A percentile compares a stretch with the other conserved stretches of the same genome.
These are phyloP conservation scores for Incurvaria masculella DNA, from an alignment of 2,888 invertebrate genomes.

Conservation along the genomic window DNA sequence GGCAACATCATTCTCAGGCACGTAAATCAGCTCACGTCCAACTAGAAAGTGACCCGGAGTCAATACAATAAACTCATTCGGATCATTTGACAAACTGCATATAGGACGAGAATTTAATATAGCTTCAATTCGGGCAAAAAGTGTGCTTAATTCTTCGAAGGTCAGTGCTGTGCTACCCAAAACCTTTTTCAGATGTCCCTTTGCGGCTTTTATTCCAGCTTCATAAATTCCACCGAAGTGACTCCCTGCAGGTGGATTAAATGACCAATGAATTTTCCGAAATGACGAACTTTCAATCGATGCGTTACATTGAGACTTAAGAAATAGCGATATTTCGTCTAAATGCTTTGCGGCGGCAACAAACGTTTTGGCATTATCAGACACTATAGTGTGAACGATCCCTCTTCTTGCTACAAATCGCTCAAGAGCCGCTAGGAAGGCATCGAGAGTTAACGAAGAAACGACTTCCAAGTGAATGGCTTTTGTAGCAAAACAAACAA, in stretches of 20 bases:
- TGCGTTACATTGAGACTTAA: neutral
- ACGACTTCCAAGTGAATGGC: conserved; percentile 15
- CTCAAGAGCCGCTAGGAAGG: conserved; percentile 11
- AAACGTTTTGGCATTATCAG: conserved; percentile 14
- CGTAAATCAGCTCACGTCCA: conserved; percentile 4
- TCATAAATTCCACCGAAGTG: conserved; percentile 4
- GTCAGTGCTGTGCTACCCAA: conserved; percentile 5
- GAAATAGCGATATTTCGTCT: neutral
- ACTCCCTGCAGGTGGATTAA: conserved; percentile 5
- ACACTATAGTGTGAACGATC: conserved; percentile 5
- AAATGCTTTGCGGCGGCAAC: conserved; percentile 10
- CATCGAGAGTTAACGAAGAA: conserved; percentile 5
- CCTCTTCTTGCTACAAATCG: conserved; percentile 12
- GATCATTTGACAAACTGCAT: conserved; percentile 7
- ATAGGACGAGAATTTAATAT: conserved; percentile 12
- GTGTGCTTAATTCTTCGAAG: conserved; percentile 14
- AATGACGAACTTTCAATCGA: neutral
- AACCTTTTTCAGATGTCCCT: conserved; percentile 1
- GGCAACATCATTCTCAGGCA: conserved; percentile 8
- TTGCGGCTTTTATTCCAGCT: neutral
- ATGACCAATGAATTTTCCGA: conserved; percentile 6
- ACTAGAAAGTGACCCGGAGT: conserved; percentile 13
- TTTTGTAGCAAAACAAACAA: conserved; percentile 19
- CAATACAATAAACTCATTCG: conserved; percentile 11
- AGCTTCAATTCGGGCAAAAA: conserved; percentile 11